Evolutionary conservation across 2,797 vertebrate genomes (phyloP).

Genomic region (Hippoglossus hippoglossus): DNA sequence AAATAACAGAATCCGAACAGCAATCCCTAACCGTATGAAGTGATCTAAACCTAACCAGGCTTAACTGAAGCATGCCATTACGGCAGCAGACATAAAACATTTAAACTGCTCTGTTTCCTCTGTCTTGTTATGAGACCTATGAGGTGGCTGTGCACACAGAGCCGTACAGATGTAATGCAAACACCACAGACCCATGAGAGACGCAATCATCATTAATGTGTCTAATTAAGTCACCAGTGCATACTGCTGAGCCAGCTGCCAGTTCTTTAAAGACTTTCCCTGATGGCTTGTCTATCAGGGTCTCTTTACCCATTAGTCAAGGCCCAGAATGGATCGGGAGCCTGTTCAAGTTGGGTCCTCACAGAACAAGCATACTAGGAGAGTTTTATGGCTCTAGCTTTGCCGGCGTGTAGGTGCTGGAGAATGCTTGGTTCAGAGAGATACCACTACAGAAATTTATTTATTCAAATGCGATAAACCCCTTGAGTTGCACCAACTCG

Average conservation of each 20-base stretch:
- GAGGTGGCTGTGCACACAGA: conserved; percentile 53
- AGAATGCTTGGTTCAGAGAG: conserved; percentile 18
- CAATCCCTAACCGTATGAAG: conserved; percentile 8
- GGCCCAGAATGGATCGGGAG: conserved; percentile 39
- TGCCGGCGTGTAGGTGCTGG: background rate
- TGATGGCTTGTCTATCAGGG: conserved; percentile 51
- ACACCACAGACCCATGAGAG: conserved; percentile 63
- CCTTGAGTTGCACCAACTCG: no score
- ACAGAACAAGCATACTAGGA: conserved; percentile 16
- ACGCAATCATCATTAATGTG: conserved; percentile 73
- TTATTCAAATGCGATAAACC: no score
- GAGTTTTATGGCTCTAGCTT: conserved; percentile 9
- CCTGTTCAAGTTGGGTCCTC: conserved; percentile 31
- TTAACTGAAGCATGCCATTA: conserved; percentile 48
- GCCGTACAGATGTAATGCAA: conserved; percentile 70
- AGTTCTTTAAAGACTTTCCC: conserved; percentile 48
- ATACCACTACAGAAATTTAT: background rate
- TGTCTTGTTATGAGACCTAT: conserved; percentile 54
- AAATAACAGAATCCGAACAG: conserved; percentile 15
- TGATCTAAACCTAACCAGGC: conserved; percentile 28
- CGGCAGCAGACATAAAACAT: conserved; percentile 56
- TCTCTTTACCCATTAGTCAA: conserved; percentile 63
- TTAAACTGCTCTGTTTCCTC: conserved; percentile 52
- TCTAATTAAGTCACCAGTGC: conserved; percentile 74
- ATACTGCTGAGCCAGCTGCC: conserved; percentile 69